phyloP scores from a whole-genome alignment of 2,888 invertebrate genomes.

The Tolmerus cingulatus region DNA sequence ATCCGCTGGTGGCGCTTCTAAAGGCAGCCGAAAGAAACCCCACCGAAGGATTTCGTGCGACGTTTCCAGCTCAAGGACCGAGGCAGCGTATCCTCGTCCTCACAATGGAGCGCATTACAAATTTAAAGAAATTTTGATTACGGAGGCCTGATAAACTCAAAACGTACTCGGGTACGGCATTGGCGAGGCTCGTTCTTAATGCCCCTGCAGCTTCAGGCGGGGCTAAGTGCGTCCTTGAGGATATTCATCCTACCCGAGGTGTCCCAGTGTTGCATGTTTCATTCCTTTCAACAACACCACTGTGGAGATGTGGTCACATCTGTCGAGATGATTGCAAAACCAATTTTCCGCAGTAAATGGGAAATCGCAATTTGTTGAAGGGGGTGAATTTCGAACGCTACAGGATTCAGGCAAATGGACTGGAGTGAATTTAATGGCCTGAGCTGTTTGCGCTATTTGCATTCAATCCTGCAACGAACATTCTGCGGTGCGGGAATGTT shows the following conservation, averaged over 20 bases:
- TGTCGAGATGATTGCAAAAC: constrained; percentile 35
- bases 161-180: background rate
- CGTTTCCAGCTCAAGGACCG: constrained; percentile 23
- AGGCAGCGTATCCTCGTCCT: constrained; percentile 19
- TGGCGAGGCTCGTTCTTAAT: constrained; percentile 15
- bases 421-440: constrained; percentile 30
- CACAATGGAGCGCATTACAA: constrained; percentile 46
- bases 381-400: constrained; percentile 8
- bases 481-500: constrained; percentile 15
- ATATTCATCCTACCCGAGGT: background rate
- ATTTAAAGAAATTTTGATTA: constrained; percentile 48
- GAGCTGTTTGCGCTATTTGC: constrained; percentile 39
- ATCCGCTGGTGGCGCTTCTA: background rate
- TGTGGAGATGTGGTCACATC: constrained; percentile 37
- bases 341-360: constrained; percentile 36
- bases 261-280: constrained; percentile 1
- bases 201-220: background rate
- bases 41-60: background rate
- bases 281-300: constrained; percentile 15
- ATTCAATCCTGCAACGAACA: constrained; percentile 6
- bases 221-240: constrained; percentile 10
- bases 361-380: constrained; percentile 38
- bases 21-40: background rate
- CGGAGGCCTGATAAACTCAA: constrained; percentile 41
- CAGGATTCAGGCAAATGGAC: constrained; percentile 20